phyloP scores from a whole-genome alignment of 2,888 invertebrate genomes.

The Rhamphomyia laevipes region DNA sequence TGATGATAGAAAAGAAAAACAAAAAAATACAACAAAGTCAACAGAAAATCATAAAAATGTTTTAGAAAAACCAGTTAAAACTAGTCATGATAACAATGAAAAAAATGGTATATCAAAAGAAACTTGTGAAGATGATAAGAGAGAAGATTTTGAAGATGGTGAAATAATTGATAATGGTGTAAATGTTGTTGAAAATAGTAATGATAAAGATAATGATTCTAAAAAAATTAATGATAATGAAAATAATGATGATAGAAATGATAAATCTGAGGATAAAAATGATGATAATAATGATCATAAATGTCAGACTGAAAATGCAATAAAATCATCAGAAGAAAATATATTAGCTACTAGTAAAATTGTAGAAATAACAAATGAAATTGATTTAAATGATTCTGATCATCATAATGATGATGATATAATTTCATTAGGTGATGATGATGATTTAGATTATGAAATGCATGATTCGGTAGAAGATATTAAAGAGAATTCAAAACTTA shows the following conservation, averaged over 20 bases:
- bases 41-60: neutral
- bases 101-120: slow-evolving; percentile 3
- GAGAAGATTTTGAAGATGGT: neutral
- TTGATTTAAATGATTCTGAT: slow-evolving; percentile 14
- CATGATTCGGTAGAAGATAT: neutral
- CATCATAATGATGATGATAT: slow-evolving; percentile 33
- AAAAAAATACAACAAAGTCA: neutral
- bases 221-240: slow-evolving; percentile 19
- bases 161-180: too few species aligned
- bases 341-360: slow-evolving; percentile 40
- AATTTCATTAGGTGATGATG: slow-evolving; percentile 35
- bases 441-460: slow-evolving; percentile 33
- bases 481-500: too few species aligned
- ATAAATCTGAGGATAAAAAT: slow-evolving; percentile 31
- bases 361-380: slow-evolving; percentile 10
- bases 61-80: neutral
- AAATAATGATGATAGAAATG: slow-evolving; percentile 22
- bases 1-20: slow-evolving; percentile 24
- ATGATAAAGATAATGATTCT: slow-evolving; percentile 11
- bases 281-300: slow-evolving; percentile 32
- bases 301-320: slow-evolving; percentile 32
- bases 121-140: neutral
- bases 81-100: neutral
- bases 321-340: slow-evolving; percentile 38
- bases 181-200: slow-evolving; percentile 1